Evolutionary conservation across 2,797 vertebrate species (phyloP).

Genomic region (Pipistrellus nathusii): DNA sequence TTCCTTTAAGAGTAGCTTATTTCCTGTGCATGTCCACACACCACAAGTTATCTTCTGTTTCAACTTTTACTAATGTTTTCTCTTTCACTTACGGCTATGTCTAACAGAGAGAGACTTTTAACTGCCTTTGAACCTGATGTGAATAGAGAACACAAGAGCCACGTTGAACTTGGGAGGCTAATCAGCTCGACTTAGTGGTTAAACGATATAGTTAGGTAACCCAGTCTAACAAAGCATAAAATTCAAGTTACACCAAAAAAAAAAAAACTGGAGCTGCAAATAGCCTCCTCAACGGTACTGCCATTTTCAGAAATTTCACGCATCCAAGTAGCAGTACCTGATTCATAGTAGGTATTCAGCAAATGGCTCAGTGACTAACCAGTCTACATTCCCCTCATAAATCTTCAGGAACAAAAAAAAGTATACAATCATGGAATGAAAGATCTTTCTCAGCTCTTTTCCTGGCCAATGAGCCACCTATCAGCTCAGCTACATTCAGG

Average conservation of each 20-base stretch:
- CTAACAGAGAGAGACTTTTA: conserved; percentile 63
- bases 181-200: conserved; percentile 22
- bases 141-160: not conserved
- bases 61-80: conserved; percentile 76
- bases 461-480: conserved; percentile 3
- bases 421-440: not conserved
- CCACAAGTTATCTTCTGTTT: conserved; percentile 76
- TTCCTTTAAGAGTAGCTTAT: conserved; percentile 79
- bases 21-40: conserved; percentile 81
- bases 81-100: conserved; percentile 68
- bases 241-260: conserved; percentile 48
- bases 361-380: conserved; percentile 25
- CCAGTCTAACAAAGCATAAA: conserved; percentile 38
- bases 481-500: conserved; percentile 37
- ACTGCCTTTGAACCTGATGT: conserved; percentile 61
- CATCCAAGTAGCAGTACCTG: not conserved
- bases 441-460: conserved; percentile 37
- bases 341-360: not conserved
- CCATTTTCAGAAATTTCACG: conserved; percentile 51
- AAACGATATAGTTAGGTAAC: conserved; percentile 51
- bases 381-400: conserved; percentile 14
- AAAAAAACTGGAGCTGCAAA: conserved; percentile 17
- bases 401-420: conserved; percentile 50
- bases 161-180: conserved; percentile 36
- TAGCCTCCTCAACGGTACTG: not conserved